Percentiles rank a stretch among this genome's conserved stretches.
Evolutionary conservation across 2,113 vertebrate genomes (phyloP).

Genomic region (Daubentonia madagascariensis): DNA sequence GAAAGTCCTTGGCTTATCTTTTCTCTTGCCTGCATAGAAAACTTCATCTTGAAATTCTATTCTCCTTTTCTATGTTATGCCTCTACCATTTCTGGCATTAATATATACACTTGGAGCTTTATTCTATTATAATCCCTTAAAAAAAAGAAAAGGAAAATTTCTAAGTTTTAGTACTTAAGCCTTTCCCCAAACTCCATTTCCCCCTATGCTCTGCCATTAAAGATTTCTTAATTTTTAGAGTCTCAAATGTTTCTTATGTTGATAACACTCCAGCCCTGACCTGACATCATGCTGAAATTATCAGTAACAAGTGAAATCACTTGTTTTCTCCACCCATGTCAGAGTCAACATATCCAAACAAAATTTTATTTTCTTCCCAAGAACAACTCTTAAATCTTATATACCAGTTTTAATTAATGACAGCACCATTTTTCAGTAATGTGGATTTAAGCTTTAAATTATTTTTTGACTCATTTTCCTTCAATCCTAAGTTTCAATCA

Average conservation of each 20-base stretch:
- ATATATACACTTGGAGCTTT: not conserved
- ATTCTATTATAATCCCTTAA: not conserved
- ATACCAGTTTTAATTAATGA: not conserved
- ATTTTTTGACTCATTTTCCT: not conserved
- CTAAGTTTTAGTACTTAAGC: not conserved
- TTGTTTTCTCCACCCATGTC: not conserved
- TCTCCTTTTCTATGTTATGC: not conserved
- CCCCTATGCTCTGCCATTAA: not conserved
- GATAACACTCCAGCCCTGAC: not conserved
- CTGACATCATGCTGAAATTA: not conserved
- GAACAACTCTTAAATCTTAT: not conserved
- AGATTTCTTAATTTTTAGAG: not conserved
- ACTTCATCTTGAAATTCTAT: not conserved
- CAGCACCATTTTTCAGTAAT: not conserved
- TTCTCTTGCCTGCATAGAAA: not conserved
- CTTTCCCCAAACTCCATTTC: not conserved
- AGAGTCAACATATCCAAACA: not conserved
- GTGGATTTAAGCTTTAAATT: not conserved
- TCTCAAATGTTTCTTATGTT: not conserved
- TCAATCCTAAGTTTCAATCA: not conserved
- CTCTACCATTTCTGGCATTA: not conserved
- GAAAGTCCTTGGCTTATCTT: not conserved
- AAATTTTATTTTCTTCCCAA: not conserved
- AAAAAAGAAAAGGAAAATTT: not conserved
- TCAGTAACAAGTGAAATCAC: not conserved